Percentiles rank a stretch among this genome's conserved stretches.
Conservation (phyloP, 2,888 invertebrate genomes). For the Idaea straminata region DNA sequence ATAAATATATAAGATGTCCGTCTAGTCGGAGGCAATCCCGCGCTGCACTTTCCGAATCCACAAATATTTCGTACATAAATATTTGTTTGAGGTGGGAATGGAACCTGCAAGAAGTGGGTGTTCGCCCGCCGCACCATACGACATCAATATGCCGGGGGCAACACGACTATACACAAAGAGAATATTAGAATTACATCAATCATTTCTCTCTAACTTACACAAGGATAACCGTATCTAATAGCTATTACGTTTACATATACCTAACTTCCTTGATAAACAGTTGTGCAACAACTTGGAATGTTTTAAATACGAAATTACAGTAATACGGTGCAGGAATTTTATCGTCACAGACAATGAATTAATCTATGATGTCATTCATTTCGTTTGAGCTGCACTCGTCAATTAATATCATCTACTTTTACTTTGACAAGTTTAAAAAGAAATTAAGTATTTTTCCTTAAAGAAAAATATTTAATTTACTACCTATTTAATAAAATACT, state of each 20-base stretch:
- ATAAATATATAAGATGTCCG: too few relatives aligned
- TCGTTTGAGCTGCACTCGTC: background rate
- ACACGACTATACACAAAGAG: background rate
- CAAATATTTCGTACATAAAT: too few relatives aligned
- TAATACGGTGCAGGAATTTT: background rate
- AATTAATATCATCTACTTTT: background rate
- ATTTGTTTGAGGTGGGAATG: too few relatives aligned
- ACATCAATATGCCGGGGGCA: too few relatives aligned
- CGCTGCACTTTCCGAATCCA: too few relatives aligned
- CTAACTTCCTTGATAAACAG: background rate
- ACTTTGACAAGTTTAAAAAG: too few relatives aligned
- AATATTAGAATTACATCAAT: background rate
- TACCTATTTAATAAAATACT: too few relatives aligned
- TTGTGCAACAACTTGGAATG: background rate
- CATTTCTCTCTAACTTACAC: background rate
- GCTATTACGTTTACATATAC: background rate
- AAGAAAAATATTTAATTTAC: too few relatives aligned
- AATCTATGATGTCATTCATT: background rate
- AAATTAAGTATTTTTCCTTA: too few relatives aligned
- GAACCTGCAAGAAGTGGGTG: too few relatives aligned
- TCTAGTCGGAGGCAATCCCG: too few relatives aligned
- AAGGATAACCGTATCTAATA: conserved; percentile 1
- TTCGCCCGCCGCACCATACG: too few relatives aligned
- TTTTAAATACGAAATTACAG: background rate
- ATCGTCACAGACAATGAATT: background rate